Percentiles rank a stretch among this genome's conserved stretches.
These are phyloP conservation scores for Cephus sareptanus DNA, from an alignment of 2,888 invertebrate genomes.

Conservation along the genomic window DNA sequence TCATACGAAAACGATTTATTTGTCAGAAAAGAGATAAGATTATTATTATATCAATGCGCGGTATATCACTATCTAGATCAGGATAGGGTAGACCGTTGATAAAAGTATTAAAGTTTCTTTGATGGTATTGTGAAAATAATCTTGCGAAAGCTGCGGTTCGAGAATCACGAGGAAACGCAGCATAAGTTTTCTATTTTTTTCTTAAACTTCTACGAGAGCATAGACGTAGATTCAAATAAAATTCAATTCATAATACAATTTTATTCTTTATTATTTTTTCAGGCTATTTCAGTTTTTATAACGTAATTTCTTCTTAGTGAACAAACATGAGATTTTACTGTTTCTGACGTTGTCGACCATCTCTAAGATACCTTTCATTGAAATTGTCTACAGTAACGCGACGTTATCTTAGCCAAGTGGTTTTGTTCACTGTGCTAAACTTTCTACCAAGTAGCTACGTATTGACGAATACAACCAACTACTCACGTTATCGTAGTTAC, in stretches of 20 bases:
- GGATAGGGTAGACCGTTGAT: background rate
- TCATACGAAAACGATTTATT: background rate
- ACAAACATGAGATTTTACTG: background rate
- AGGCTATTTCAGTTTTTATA: background rate
- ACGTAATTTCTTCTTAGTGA: background rate
- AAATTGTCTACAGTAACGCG: background rate
- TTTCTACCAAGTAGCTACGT: background rate
- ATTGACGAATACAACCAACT: background rate
- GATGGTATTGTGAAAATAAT: background rate
- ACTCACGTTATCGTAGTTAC: background rate
- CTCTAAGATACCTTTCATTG: background rate
- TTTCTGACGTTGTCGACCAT: background rate
- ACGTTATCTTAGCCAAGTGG: background rate
- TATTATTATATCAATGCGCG: background rate
- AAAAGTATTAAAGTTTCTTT: background rate
- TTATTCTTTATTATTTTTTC: background rate
- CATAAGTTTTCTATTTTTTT: background rate
- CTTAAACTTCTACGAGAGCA: background rate
- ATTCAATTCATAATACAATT: background rate
- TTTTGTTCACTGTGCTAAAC: background rate
- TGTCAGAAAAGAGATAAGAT: background rate
- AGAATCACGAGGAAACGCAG: background rate
- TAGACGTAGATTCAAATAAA: background rate
- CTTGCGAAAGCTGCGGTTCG: background rate
- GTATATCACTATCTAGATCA: background rate